These are phyloP conservation scores for Zophobas atratus DNA, from an alignment of 1,140 invertebrate genomes.

Conservation along the genomic window DNA sequence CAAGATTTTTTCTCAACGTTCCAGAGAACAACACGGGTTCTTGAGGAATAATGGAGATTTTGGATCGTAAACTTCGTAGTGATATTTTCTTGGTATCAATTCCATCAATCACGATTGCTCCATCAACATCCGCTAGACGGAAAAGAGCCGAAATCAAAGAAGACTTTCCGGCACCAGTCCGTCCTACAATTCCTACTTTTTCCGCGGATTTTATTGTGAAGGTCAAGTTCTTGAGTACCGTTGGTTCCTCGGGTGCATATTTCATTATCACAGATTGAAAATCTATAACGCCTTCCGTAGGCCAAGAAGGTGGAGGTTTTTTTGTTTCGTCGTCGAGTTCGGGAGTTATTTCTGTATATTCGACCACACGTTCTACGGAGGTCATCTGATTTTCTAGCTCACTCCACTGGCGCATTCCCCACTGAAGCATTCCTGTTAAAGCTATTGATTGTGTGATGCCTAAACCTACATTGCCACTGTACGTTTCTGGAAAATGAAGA, in stretches of 20 bases:
- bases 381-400: slow-evolving; percentile 88
- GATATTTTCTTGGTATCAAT: slow-evolving; percentile 74
- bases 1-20: slow-evolving; percentile 73
- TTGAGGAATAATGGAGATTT: slow-evolving; percentile 80
- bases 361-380: slow-evolving; percentile 81
- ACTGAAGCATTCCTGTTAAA: slow-evolving; percentile 86
- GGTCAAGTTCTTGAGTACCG: slow-evolving; percentile 72
- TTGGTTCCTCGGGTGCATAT: slow-evolving; percentile 68
- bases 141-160: slow-evolving; percentile 82
- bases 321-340: slow-evolving; percentile 77
- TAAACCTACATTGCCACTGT: slow-evolving; percentile 83
- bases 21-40: slow-evolving; percentile 82
- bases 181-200: slow-evolving; percentile 81
- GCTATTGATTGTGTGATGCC: slow-evolving; percentile 84
- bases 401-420: slow-evolving; percentile 84
- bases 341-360: slow-evolving; percentile 81
- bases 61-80: slow-evolving; percentile 74
- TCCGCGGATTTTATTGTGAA: slow-evolving; percentile 72
- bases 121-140: slow-evolving; percentile 71
- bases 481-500: slow-evolving; percentile 62
- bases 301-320: slow-evolving; percentile 83
- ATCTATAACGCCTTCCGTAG: slow-evolving; percentile 77
- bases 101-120: slow-evolving; percentile 74
- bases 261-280: slow-evolving; percentile 73
- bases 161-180: slow-evolving; percentile 89